These are phyloP conservation scores for Pseudococcus jackbeardsleyi DNA, from an alignment of 2,888 invertebrate species.

Conservation along the genomic window DNA sequence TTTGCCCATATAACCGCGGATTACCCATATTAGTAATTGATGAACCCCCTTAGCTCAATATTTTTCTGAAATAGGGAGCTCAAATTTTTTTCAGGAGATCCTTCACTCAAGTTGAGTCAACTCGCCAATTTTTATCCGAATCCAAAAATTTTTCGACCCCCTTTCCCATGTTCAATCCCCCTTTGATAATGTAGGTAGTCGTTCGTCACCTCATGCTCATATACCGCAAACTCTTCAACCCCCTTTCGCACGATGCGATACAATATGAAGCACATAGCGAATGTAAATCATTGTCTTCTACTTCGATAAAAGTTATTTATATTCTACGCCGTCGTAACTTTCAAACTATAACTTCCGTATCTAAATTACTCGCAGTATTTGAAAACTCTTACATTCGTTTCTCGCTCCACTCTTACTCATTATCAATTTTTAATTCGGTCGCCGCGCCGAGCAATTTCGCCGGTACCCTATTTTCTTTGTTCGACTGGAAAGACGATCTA, in stretches of 20 bases:
- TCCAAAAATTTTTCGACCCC: no score
- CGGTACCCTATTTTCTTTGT: slow-evolving; percentile 36
- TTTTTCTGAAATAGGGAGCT: no score
- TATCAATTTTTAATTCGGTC: slow-evolving; percentile 42
- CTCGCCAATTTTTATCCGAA: no score
- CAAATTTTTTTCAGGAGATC: no score
- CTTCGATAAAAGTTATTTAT: slow-evolving; percentile 52
- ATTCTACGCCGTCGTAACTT: slow-evolving; percentile 35
- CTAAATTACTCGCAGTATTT: slow-evolving; percentile 10
- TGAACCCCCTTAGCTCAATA: no score
- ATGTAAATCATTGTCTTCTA: slow-evolving; percentile 48
- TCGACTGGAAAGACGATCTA: neutral
- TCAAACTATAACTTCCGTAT: slow-evolving; percentile 40
- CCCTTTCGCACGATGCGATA: neutral
- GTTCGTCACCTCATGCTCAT: no score
- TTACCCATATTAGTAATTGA: no score
- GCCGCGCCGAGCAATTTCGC: neutral
- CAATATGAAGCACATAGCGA: neutral
- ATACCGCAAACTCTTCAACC: no score
- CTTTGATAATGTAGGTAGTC: no score
- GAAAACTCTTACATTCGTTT: neutral
- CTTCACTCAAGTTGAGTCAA: no score
- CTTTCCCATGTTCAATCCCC: no score
- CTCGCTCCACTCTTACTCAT: neutral
- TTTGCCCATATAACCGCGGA: no score